phyloP scores from a whole-genome alignment of 1,140 invertebrate species.

The Meloidogyne floridensis region DNA sequence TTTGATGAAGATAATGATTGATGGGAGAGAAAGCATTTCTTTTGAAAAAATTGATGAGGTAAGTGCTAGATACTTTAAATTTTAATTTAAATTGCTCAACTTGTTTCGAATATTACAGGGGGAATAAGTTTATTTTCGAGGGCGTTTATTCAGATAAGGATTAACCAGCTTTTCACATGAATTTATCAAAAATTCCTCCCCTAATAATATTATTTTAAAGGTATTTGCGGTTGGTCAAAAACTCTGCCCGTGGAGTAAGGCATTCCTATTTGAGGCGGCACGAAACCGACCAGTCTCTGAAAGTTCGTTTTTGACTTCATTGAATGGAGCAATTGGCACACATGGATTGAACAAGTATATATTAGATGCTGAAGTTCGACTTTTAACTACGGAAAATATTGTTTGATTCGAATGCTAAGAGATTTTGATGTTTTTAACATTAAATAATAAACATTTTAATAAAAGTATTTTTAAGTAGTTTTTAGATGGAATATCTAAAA shows the following conservation, averaged over 20 bases:
- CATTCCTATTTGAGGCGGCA: constrained; percentile 27
- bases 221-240: constrained; percentile 28
- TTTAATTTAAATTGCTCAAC: background rate
- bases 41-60: constrained; percentile 9
- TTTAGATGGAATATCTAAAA: no score
- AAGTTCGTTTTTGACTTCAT: constrained; percentile 4
- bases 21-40: background rate
- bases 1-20: constrained; percentile 16
- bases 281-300: background rate
- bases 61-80: no score
- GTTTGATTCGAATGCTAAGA: background rate
- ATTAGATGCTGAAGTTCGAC: constrained; percentile 19
- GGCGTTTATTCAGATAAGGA: background rate
- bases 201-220: constrained; percentile 14
- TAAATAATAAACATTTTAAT: no score
- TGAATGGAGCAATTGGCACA: constrained; percentile 23
- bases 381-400: constrained; percentile 4
- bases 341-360: constrained; percentile 17
- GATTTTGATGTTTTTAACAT: background rate
- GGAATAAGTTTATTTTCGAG: background rate
- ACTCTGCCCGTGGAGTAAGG: constrained; percentile 34
- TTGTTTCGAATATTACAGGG: background rate
- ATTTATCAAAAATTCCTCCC: background rate
- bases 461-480: no score
- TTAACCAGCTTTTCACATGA: background rate